These are phyloP conservation scores for Stratiomys singularior DNA, from an alignment of 2,888 invertebrate genomes.

Conservation along the genomic window DNA sequence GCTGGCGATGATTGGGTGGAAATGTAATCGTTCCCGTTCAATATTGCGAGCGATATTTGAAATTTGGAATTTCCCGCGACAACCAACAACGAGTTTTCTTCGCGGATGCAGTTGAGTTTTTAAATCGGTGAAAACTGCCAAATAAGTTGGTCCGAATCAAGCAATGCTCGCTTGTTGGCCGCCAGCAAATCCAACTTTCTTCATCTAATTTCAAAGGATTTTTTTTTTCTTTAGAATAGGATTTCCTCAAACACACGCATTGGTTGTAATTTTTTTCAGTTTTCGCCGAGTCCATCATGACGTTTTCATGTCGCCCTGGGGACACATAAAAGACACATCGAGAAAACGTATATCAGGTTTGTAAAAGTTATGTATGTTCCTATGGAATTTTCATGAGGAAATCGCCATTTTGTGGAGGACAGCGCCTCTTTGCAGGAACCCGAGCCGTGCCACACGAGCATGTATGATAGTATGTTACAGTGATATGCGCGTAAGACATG, in stretches of 20 bases:
- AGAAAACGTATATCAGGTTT: constrained; percentile 29
- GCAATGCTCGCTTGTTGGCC: too few species aligned
- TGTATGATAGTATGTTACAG: neutral
- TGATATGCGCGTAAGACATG: neutral
- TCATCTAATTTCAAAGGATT: neutral
- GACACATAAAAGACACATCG: constrained; percentile 41
- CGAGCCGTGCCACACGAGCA: neutral
- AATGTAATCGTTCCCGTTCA: constrained; percentile 7
- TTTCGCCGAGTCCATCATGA: constrained; percentile 29
- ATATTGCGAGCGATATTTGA: neutral
- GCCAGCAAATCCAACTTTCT: neutral
- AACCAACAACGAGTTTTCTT: too few species aligned
- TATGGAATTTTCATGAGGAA: constrained; percentile 35
- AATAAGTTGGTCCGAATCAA: too few species aligned
- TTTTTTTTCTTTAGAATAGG: constrained; percentile 5
- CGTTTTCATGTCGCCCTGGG: constrained; percentile 26
- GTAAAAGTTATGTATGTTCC: constrained; percentile 15
- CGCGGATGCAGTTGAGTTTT: too few species aligned
- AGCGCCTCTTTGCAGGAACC: neutral
- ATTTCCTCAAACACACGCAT: constrained; percentile 13
- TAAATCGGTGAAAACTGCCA: too few species aligned
- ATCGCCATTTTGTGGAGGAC: constrained; percentile 4
- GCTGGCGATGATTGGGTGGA: constrained; percentile 16
- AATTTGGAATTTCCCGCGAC: too few species aligned
- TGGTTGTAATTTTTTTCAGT: constrained; percentile 1